phyloP scores from a whole-genome alignment of 1,140 invertebrate species.

The Hyphantria cunea region DNA sequence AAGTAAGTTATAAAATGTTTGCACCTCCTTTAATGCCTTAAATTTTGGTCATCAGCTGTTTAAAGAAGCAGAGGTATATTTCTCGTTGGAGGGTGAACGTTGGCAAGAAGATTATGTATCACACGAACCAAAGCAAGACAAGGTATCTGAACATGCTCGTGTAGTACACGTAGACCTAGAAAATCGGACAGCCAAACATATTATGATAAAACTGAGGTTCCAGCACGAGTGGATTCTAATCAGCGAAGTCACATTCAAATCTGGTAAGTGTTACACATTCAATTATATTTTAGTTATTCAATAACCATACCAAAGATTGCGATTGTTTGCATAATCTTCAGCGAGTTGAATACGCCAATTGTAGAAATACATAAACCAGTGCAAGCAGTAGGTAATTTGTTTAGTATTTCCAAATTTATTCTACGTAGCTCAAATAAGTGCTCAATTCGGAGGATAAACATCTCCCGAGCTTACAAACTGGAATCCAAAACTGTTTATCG shows the following conservation, averaged over 20 bases:
- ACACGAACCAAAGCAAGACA: slow-evolving; percentile 81
- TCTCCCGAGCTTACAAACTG: slow-evolving; percentile 20
- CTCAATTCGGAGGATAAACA: slow-evolving; percentile 44
- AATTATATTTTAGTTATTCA: slow-evolving; percentile 10
- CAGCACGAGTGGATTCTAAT: slow-evolving; percentile 94
- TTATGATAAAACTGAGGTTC: slow-evolving; percentile 91
- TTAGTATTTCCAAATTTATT: slow-evolving; percentile 41
- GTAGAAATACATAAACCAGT: slow-evolving; percentile 41
- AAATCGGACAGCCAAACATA: slow-evolving; percentile 88
- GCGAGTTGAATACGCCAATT: slow-evolving; percentile 23
- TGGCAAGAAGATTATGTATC: slow-evolving; percentile 84
- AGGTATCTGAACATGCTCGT: slow-evolving; percentile 85
- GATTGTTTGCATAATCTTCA: slow-evolving; percentile 3
- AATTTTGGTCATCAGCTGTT: slow-evolving; percentile 83
- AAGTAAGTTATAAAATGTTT: background rate
- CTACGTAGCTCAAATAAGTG: slow-evolving; percentile 39
- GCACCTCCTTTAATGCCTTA: background rate
- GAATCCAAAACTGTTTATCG: slow-evolving; percentile 44
- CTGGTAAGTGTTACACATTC: slow-evolving; percentile 82
- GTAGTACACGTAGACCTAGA: slow-evolving; percentile 88
- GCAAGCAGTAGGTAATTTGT: slow-evolving; percentile 43
- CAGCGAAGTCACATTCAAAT: slow-evolving; percentile 92
- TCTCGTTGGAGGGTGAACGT: slow-evolving; percentile 89
- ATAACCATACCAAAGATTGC: background rate
- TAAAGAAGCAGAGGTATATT: slow-evolving; percentile 86